Conservation (phyloP, 2,888 invertebrate genomes). For the Aphodius granarius region DNA sequence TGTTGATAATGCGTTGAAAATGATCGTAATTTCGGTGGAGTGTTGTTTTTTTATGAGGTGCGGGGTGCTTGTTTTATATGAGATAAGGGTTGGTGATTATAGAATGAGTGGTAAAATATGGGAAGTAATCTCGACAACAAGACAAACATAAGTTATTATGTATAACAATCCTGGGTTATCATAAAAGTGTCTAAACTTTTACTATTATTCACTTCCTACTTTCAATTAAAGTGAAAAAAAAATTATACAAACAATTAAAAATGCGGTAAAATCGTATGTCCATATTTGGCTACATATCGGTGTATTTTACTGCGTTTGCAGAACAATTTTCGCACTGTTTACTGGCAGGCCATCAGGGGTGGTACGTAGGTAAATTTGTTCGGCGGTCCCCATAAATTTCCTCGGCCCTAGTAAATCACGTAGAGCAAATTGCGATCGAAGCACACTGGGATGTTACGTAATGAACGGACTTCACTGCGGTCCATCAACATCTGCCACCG, state of each 20-base stretch:
- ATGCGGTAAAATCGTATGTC: neutral
- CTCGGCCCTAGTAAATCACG: neutral
- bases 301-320: neutral
- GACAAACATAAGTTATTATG: no score
- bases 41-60: neutral
- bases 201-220: no score
- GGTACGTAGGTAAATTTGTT: neutral
- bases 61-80: neutral
- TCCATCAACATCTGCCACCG: constrained; percentile 40
- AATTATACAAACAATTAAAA: neutral
- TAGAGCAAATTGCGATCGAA: neutral
- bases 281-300: neutral
- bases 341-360: neutral
- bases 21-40: neutral
- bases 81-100: neutral
- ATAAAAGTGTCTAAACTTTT: no score
- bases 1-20: neutral
- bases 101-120: no score
- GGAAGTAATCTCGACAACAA: no score
- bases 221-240: neutral
- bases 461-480: constrained; percentile 27
- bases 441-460: constrained; percentile 12
- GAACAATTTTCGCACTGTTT: neutral
- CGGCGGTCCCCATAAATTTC: neutral
- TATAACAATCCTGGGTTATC: no score